These are phyloP conservation scores for Chrysolophus pictus DNA, from an alignment of 2,797 vertebrate species.

Conservation along the genomic window DNA sequence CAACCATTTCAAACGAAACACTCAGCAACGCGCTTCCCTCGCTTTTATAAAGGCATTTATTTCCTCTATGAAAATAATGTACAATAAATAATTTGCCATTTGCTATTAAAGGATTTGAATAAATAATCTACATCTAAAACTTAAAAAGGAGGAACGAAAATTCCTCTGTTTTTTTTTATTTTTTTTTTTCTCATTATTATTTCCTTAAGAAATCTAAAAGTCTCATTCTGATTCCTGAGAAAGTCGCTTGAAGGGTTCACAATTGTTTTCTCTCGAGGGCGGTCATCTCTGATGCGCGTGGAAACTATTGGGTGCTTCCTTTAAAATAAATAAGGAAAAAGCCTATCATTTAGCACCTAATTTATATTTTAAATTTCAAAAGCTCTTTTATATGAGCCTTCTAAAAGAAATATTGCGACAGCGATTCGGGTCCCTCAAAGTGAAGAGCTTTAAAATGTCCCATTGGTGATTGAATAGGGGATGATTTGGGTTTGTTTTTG, in stretches of 20 bases:
- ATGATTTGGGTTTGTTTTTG: not conserved
- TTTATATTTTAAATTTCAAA: not conserved
- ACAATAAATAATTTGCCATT: conserved; percentile 99
- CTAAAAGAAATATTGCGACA: not conserved
- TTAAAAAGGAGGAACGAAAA: conserved; percentile 82
- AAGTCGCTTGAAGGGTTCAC: conserved; percentile 81
- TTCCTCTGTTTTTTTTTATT: conserved; percentile 57
- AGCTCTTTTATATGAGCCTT: not conserved
- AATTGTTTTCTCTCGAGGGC: conserved; percentile 49
- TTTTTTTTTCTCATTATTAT: not conserved
- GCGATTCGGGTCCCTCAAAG: not conserved
- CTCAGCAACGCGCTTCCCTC: conserved; percentile 39
- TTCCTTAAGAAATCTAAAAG: conserved; percentile 81
- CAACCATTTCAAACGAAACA: not conserved
- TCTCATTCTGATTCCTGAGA: conserved; percentile 84
- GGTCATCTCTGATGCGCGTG: conserved; percentile 50
- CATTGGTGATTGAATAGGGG: not conserved
- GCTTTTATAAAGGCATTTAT: conserved; percentile 88
- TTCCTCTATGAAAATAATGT: conserved; percentile 99
- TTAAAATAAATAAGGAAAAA: conserved; percentile 39
- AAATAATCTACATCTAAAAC: conserved; percentile 97
- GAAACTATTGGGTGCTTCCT: not conserved
- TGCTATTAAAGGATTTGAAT: conserved; percentile 97
- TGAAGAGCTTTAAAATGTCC: not conserved
- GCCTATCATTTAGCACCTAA: conserved; percentile 78